Base-by-base conservation (phyloP, 2,797 vertebrate species). In the Triplophysa bombifrons region DNA sequence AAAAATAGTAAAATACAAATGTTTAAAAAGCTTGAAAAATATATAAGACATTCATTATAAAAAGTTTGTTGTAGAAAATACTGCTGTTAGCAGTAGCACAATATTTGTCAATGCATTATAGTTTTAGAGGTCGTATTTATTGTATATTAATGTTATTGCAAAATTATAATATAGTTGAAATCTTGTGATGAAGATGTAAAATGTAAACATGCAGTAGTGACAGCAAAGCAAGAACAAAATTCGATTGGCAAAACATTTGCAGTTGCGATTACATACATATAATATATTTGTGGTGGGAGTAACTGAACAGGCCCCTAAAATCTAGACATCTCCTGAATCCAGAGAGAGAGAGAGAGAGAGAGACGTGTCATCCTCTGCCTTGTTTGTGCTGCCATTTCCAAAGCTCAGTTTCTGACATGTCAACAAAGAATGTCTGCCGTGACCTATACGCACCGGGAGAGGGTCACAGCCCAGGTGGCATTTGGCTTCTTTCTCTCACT, bases 331-430 rank as follows among this genome's bases (percentile, higher is more conserved):
- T 50, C 48, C 30, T 63, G 16, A 63, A 63, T 63, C 16, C 34
- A 65, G 16, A 78, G 25, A 72, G 65, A 17, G 30, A 61, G 25
- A 30, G 44, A 25, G 41, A 41, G 56, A 60, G 56, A 61, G 50
- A 70, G 38, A 58, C 41, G 30, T 46, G 58, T 70, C 63, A 27
- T 74, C 27, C 41, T 48, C 30, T 60, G 22, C n/a, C 46, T 82
- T 78, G 80, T 80, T 82, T 41, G 74, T 53, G 78, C 51, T 82
- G 78, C 78, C 78, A 84, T 82, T 82, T 80, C 61, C 30, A 78
- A 55, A 60, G 78, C 74, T 55, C 64, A 61, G 55, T 78, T 71
- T 61, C 72, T 82, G 76, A 82, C 82, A 82, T 44, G 65, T 74
- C 73, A 80, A 82, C 84, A 82, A 77, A 77, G 64, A 69, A 79